Base-by-base conservation (phyloP, 2,888 invertebrate genomes). In the Hirudinaria manillensis region DNA sequence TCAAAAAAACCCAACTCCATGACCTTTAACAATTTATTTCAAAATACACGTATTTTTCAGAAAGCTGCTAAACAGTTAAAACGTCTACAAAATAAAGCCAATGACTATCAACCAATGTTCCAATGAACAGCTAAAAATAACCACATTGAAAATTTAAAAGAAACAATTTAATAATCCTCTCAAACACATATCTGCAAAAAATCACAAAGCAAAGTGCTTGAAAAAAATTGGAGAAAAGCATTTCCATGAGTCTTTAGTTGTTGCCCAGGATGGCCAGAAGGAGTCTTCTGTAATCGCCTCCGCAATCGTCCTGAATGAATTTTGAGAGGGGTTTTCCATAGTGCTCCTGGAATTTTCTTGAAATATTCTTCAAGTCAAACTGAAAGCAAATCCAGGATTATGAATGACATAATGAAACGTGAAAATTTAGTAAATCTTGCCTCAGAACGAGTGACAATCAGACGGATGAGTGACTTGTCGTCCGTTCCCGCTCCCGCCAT, bases 401-500 rank as follows among this genome's bases (percentile, higher is more conserved):
- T 61, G 7, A n/a, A 27, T n/a, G n/a, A 61, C 3, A 1, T 61
- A n/a, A 16, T 19, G 10, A 61, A 61, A 61, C 10, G 24, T n/a
- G n/a, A 61, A 61, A 1, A 45, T 16, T 16, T 16, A 45, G 38
- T 6, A 38, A 45, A 45, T 45, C 78, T 75, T 70, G 84, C 84
- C 83, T 84, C 84, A 61, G 83, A 84, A 74, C 83, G 80, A 2
- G 83, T 82, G 24, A 83, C 82, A 55, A 84, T 76, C 34, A 83
- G 80, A 38, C 84, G 76, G 29, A 83, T 84, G 38, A 84, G 80
- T 27, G 81, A 80, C 10, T 81, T 80, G 71, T 84, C 84, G 51
- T 82, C 80, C 16, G 84, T 84, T 6, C 84, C 84, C 27, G 79
- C 77, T 21, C 83, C 83, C 68, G 80, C 81, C 81, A 84, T 82